These are phyloP conservation scores for Anthopleura xanthogrammica DNA, from an alignment of 92 coral and sea anemone genomes.

Conservation along the genomic window DNA sequence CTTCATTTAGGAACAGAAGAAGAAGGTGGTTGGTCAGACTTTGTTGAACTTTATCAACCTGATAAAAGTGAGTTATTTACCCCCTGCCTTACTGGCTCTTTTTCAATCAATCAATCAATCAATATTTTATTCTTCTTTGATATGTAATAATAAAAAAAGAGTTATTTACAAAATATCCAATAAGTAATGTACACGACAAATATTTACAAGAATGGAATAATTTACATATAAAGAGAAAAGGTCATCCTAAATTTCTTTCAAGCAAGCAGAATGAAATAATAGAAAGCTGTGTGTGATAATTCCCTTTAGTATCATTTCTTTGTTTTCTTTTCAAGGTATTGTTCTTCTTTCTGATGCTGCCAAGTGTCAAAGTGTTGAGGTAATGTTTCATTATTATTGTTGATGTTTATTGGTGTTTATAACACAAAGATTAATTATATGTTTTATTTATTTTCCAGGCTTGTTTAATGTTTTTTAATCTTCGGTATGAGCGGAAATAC, in stretches of 20 bases:
- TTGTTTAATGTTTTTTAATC: slow-evolving; percentile 53
- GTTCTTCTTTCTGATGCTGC: slow-evolving; percentile 64
- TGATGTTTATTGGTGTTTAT: background rate
- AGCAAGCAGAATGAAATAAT: too few species aligned
- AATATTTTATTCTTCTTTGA: background rate
- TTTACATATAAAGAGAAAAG: background rate
- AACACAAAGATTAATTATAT: background rate
- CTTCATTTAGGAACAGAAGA: slow-evolving; percentile 50
- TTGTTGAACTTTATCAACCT: slow-evolving; percentile 74
- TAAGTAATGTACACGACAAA: background rate
- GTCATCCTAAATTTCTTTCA: background rate
- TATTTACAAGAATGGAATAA: background rate
- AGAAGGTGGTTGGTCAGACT: slow-evolving; percentile 79
- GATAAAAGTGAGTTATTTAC: slow-evolving; percentile 50
- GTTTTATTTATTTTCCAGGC: slow-evolving; percentile 35
- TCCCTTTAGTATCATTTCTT: too few species aligned
- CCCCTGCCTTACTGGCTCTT: too few species aligned
- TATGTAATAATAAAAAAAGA: background rate
- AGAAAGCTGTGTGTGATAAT: too few species aligned
- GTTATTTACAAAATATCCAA: too few species aligned
- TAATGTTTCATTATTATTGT: background rate
- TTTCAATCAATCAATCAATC: too few species aligned
- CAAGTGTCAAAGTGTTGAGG: slow-evolving; percentile 42
- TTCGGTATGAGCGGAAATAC: slow-evolving; percentile 46
- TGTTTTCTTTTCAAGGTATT: slow-evolving; percentile 31